Base-by-base conservation (phyloP, 1,140 invertebrate genomes). In the Atta colombica region DNA sequence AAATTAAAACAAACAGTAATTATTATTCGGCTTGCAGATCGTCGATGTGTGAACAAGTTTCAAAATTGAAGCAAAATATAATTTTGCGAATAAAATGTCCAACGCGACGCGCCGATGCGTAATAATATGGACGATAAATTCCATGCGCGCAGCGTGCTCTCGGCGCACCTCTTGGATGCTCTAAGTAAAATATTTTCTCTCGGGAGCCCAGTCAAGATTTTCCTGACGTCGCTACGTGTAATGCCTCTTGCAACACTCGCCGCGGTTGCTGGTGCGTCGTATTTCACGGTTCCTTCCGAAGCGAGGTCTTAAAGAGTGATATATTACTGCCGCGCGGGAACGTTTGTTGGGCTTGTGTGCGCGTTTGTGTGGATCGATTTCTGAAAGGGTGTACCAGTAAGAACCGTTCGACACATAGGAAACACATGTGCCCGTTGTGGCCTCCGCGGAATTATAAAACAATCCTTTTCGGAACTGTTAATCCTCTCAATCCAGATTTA, bases 201-300 rank as follows among this genome's bases (percentile, higher is more conserved):
- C 39, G 87, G 75, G 75, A 88, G 84, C 68, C 75, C 58, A 78
- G 87, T 88, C 87, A 88, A 86, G 87, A 88, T 88, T 88, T 88
- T 88, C 69, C 65, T 81, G 61, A 75, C 69, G 53, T 74, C 49
- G 68, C 74, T 87, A 81, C 77, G 51, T 88, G 87, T 88, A 88
- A 88, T 86, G 84, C 74, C 51, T 88, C 82, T 86, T 86, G 82
- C 74, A 86, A 53, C 87, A 88, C 87, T 78, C 87, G 60, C 86
- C 81, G 63, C 45, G 65, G 86, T 77, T 77, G 84, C 82, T 51
- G 55, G 53, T 75, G 84, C 84, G 72, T 86, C 84, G 84, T 88
- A 88, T 86, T 88, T 88, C 87, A 88, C 84, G 75, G 75, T 68
- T 80, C 75, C 84, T 86, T 65, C 65, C 75, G 82, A 77, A 88